A percentile compares a stretch with the other conserved stretches of the same genome.
Evolutionary conservation across 2,113 vertebrate genomes (phyloP).

Genomic region (Himantopus leucocephalus): DNA sequence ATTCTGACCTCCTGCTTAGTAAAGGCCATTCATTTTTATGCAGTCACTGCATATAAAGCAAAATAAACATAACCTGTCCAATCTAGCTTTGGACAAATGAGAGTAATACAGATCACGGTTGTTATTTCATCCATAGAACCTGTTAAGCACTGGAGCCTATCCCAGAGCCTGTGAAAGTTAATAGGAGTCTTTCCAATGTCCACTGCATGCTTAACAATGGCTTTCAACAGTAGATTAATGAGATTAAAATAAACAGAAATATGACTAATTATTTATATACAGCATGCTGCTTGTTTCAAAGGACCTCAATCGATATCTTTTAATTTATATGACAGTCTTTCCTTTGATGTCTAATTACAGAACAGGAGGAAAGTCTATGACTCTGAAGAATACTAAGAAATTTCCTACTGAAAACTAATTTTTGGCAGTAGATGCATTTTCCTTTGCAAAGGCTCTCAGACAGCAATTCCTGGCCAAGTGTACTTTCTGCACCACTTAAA

Average conservation of each 20-base stretch:
- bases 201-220: neutral
- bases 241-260: constrained; percentile 45
- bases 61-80: neutral
- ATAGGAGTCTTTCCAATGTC: neutral
- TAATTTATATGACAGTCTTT: constrained; percentile 9
- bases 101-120: neutral
- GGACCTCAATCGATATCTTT: neutral
- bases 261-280: constrained; percentile 21
- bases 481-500: constrained; percentile 43
- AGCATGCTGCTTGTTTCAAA: constrained; percentile 11
- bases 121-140: neutral
- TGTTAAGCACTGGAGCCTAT: neutral
- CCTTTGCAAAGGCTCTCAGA: neutral
- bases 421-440: constrained; percentile 28
- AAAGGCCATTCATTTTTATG: neutral
- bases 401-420: neutral
- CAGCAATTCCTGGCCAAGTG: neutral
- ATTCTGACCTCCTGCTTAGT: neutral
- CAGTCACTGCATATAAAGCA: neutral
- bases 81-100: neutral
- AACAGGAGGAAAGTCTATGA: neutral
- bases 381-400: neutral
- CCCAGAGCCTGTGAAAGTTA: neutral
- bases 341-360: constrained; percentile 21
- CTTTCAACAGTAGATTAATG: neutral